phyloP scores from a whole-genome alignment of 2,888 invertebrate genomes.

The Serrognathus titanus region DNA sequence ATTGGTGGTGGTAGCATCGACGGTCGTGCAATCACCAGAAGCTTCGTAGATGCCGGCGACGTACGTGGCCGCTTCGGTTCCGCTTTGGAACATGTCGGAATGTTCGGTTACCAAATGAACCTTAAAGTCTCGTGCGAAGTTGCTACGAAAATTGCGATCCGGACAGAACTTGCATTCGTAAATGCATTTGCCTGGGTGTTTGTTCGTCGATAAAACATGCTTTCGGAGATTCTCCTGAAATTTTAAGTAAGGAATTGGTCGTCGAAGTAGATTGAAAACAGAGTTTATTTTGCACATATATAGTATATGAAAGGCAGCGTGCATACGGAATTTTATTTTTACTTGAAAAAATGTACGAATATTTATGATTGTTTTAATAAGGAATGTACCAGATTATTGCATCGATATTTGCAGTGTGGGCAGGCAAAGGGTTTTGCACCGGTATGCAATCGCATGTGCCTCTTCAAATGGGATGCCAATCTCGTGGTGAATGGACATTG shows the following conservation, averaged over 20 bases:
- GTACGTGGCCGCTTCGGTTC: conserved; percentile 53
- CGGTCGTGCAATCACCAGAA: conserved; percentile 35
- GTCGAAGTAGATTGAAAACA: too few species aligned
- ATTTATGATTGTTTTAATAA: too few species aligned
- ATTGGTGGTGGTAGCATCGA: conserved; percentile 2
- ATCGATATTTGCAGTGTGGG: conserved; percentile 75
- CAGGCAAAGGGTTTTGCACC: conserved; percentile 83
- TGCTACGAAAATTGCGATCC: conserved; percentile 52
- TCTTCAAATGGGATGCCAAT: conserved; percentile 66
- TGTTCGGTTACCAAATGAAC: conserved; percentile 62
- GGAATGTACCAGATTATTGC: conserved; percentile 68
- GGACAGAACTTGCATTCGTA: conserved; percentile 73
- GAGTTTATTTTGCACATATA: too few species aligned
- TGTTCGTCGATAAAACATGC: conserved; percentile 74
- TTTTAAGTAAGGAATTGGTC: neutral
- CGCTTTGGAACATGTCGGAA: conserved; percentile 51
- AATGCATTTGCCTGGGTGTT: conserved; percentile 73
- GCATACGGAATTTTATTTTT: too few species aligned
- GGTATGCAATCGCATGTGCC: conserved; percentile 77
- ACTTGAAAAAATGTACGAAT: too few species aligned
- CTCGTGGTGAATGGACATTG: conserved; percentile 69
- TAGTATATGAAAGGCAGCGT: neutral
- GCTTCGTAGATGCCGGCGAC: conserved; percentile 51
- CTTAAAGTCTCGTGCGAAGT: conserved; percentile 65
- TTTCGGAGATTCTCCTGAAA: conserved; percentile 82